Conservation (phyloP, 2,888 invertebrate species). For the Alloplasta piceator region DNA sequence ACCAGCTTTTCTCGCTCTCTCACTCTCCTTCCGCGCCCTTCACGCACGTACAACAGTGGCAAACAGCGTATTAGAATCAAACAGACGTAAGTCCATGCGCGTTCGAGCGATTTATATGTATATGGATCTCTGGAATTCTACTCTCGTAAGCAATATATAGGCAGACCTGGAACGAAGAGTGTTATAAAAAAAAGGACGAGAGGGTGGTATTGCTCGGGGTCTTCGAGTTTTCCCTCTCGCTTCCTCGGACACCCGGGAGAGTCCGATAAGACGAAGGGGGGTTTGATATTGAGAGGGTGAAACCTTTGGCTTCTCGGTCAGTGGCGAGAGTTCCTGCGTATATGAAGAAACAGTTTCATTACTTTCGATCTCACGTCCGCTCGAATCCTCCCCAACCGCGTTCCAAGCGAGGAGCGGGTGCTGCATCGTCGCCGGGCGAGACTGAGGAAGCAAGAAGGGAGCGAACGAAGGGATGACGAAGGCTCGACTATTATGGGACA, state of each 20-base stretch:
- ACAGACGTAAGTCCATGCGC: slow-evolving; percentile 39
- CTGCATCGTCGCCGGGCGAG: slow-evolving; percentile 36
- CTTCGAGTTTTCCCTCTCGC: slow-evolving; percentile 27
- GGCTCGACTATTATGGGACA: slow-evolving; percentile 7
- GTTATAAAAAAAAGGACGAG: slow-evolving; percentile 59
- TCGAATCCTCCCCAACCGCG: slow-evolving; percentile 5
- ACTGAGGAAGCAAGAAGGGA: slow-evolving; percentile 24
- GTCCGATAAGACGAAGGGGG: slow-evolving; percentile 51
- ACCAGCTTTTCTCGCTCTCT: not conserved
- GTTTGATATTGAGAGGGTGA: slow-evolving; percentile 14
- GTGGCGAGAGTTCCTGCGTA: slow-evolving; percentile 70
- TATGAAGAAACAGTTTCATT: slow-evolving; percentile 81
- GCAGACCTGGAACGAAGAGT: slow-evolving; percentile 51
- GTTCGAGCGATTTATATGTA: not conserved
- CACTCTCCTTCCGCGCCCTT: not conserved
- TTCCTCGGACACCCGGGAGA: slow-evolving; percentile 24
- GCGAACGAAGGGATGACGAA: slow-evolving; percentile 27
- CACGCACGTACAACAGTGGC: slow-evolving; percentile 11
- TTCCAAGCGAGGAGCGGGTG: not conserved
- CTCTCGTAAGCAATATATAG: slow-evolving; percentile 79
- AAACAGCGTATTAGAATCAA: slow-evolving; percentile 42
- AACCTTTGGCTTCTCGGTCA: slow-evolving; percentile 69
- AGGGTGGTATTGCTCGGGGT: not conserved
- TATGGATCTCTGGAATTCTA: slow-evolving; percentile 74
- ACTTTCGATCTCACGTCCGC: slow-evolving; percentile 77